A percentile compares a stretch with the other conserved stretches of the same genome.
Evolutionary conservation across 2,797 vertebrate genomes (phyloP).

Genomic region (Tauraco hartlaubi): DNA sequence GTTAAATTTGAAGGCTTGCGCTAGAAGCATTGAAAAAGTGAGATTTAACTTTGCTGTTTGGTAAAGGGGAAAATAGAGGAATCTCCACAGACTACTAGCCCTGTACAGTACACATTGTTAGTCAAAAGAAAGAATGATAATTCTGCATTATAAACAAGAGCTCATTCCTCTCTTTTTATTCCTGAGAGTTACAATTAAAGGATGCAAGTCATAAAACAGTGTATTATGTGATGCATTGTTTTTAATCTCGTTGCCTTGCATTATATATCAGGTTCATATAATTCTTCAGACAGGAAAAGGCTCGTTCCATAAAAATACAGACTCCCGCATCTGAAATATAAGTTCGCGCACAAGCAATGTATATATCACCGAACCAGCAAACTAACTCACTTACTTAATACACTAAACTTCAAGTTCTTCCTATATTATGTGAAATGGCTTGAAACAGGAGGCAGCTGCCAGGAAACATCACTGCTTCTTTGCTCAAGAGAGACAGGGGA

Average conservation of each 20-base stretch:
- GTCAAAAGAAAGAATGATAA: constrained; percentile 59
- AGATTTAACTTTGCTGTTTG: constrained; percentile 7
- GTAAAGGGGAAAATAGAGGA: background rate
- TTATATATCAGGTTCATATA: constrained; percentile 78
- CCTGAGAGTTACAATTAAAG: constrained; percentile 82
- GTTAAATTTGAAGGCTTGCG: constrained; percentile 3
- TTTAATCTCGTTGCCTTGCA: constrained; percentile 78
- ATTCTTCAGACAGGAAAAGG: constrained; percentile 77
- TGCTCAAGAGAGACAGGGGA: constrained; percentile 84
- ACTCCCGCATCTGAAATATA: constrained; percentile 74
- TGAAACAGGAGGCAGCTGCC: constrained; percentile 87
- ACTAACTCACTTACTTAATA: constrained; percentile 83
- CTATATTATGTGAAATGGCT: constrained; percentile 88
- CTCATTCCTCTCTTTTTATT: constrained; percentile 65
- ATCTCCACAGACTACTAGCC: constrained; percentile 15
- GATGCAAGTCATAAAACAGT: constrained; percentile 73
- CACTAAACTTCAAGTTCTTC: constrained; percentile 86
- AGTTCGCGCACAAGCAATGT: constrained; percentile 56
- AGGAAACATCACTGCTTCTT: constrained; percentile 83
- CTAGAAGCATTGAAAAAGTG: background rate
- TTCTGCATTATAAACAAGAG: constrained; percentile 48
- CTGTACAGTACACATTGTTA: background rate
- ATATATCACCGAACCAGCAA: constrained; percentile 69
- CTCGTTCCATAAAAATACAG: constrained; percentile 78
- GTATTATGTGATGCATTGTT: constrained; percentile 79